Conservation (phyloP, 2,113 vertebrate genomes). For the Bettongia penicillata region DNA sequence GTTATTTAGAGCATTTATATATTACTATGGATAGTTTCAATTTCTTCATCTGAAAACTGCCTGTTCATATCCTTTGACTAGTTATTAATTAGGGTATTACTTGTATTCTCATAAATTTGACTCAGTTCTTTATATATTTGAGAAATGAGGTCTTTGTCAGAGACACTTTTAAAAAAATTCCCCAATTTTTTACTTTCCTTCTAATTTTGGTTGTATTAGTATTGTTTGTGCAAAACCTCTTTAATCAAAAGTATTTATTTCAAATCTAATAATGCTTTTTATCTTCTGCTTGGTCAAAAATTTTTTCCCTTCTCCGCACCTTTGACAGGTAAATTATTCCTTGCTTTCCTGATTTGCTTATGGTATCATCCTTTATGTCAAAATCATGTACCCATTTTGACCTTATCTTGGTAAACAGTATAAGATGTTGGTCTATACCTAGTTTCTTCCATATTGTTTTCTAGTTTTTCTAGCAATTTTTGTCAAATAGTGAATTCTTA, state of each 20-base stretch:
- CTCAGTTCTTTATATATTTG: neutral
- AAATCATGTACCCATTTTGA: neutral
- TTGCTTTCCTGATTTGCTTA: neutral
- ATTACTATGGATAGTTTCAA: too few species aligned
- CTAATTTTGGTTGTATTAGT: too few species aligned
- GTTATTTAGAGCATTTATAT: too few species aligned
- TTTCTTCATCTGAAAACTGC: neutral
- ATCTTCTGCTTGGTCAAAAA: neutral
- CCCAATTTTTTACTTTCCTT: neutral
- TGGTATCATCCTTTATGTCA: too few species aligned
- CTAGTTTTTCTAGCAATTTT: neutral
- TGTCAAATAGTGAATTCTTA: neutral
- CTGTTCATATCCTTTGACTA: neutral
- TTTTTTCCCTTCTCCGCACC: neutral
- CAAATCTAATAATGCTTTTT: neutral
- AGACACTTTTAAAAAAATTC: neutral
- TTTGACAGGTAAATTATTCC: neutral
- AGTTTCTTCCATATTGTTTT: neutral
- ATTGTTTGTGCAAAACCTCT: too few species aligned
- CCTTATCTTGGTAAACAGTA: neutral
- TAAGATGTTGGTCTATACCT: neutral
- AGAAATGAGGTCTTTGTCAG: neutral
- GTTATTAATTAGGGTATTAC: neutral
- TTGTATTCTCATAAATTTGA: neutral
- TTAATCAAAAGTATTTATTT: too few species aligned